Evolutionary conservation across 2,888 invertebrate genomes (phyloP).

Genomic region (Machimus rusticus): DNA sequence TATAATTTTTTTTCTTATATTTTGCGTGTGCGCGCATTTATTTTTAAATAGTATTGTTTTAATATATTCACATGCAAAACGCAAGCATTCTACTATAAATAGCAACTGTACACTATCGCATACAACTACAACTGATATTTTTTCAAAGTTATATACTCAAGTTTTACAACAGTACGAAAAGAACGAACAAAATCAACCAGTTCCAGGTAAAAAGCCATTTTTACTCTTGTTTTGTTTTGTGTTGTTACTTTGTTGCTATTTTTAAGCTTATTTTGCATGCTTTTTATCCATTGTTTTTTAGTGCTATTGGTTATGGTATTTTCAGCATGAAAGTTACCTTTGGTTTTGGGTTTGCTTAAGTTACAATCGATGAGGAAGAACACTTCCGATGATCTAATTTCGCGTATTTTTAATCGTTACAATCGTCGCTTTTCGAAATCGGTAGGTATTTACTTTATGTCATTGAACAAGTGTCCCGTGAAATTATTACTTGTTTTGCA

Average conservation of each 20-base stretch:
- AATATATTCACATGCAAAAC: not conserved
- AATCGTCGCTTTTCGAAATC: not conserved
- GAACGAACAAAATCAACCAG: conserved; percentile 36
- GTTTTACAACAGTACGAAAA: conserved; percentile 33
- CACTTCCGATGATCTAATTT: not conserved
- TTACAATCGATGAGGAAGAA: not conserved
- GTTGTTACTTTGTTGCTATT: conserved; percentile 5
- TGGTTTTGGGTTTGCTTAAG: not conserved
- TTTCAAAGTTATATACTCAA: conserved; percentile 19
- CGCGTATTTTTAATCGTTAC: not conserved
- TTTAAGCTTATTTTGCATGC: conserved; percentile 25
- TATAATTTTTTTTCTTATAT: conserved; percentile 44
- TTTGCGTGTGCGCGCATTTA: conserved; percentile 11
- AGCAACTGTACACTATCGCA: conserved; percentile 19
- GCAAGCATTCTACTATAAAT: conserved; percentile 12
- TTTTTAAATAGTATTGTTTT: conserved; percentile 27
- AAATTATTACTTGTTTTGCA: not conserved
- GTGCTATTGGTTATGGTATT: conserved; percentile 1
- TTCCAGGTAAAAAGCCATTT: conserved; percentile 34
- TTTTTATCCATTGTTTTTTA: not conserved
- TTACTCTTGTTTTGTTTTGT: conserved; percentile 11
- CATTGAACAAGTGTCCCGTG: not conserved
- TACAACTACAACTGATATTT: conserved; percentile 22
- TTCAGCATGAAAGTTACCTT: not conserved
- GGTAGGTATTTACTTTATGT: not conserved